Conservation (phyloP, 2,888 invertebrate species). For the Cheilosia pagana region DNA sequence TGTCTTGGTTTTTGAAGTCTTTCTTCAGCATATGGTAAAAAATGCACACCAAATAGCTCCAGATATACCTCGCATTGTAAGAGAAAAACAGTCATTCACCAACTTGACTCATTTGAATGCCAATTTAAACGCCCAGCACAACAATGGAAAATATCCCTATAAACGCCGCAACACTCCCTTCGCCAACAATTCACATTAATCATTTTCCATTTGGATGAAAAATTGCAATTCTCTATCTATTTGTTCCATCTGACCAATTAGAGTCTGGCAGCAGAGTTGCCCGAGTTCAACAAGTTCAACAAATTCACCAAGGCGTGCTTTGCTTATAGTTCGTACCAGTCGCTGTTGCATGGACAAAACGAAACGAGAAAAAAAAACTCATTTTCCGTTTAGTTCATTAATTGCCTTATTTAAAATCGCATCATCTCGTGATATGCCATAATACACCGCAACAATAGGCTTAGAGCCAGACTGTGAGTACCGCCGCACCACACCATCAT, state of each 20-base stretch:
- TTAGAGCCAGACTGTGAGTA: slow-evolving; percentile 16
- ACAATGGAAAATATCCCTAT: background rate
- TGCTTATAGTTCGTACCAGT: background rate
- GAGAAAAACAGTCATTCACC: no score
- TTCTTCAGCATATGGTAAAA: no score
- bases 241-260: slow-evolving; percentile 72
- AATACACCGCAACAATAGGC: slow-evolving; percentile 27
- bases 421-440: slow-evolving; percentile 74
- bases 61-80: no score
- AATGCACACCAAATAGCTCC: no score
- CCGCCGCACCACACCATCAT: slow-evolving; percentile 17
- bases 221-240: slow-evolving; percentile 63
- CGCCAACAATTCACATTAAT: slow-evolving; percentile 41
- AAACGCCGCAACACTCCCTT: background rate
- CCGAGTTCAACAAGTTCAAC: slow-evolving; percentile 64
- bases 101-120: no score
- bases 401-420: slow-evolving; percentile 72
- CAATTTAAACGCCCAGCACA: background rate
- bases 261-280: slow-evolving; percentile 23
- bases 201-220: slow-evolving; percentile 69
- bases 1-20: no score
- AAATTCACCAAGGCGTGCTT: slow-evolving; percentile 55
- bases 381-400: slow-evolving; percentile 61
- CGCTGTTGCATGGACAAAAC: no score
- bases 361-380: slow-evolving; percentile 21